Conservation (phyloP, 2,113 vertebrate species). For the Hyaena hyaena region DNA sequence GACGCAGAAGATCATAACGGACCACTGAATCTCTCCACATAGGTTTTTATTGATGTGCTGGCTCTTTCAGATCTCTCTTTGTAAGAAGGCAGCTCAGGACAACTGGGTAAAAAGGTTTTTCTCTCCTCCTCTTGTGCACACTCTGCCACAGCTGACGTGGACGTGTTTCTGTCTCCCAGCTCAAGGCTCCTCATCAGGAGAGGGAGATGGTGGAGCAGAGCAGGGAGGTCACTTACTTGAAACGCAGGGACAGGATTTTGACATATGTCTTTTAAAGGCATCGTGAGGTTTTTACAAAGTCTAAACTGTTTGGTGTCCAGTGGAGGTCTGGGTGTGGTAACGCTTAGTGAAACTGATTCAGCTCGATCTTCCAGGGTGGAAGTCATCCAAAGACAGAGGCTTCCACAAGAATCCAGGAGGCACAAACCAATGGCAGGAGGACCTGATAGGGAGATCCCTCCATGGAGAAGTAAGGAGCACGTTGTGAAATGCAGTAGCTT, state of each 20-base stretch:
- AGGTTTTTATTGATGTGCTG: background rate
- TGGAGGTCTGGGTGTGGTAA: background rate
- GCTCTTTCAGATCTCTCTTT: background rate
- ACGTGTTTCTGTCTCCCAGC: background rate
- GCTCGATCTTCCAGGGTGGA: background rate
- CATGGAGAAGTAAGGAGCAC: background rate
- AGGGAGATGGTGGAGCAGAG: background rate
- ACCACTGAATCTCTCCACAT: background rate
- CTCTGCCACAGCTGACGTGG: background rate
- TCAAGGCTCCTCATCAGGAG: background rate
- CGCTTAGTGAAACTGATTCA: background rate
- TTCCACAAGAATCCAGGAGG: background rate
- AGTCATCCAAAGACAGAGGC: background rate
- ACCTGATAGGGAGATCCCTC: background rate
- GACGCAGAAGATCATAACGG: rapidly evolving
- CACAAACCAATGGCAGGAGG: background rate
- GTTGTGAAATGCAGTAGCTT: background rate
- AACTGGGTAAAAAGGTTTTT: background rate
- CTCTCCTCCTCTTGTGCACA: background rate
- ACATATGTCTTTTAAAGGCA: background rate
- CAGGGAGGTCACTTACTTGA: background rate
- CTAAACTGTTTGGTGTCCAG: background rate
- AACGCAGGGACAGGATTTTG: background rate
- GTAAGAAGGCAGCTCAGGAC: background rate
- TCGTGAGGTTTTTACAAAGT: background rate